Base-by-base conservation (phyloP, 2,113 vertebrate genomes). In the Oenanthe oenanthe region DNA sequence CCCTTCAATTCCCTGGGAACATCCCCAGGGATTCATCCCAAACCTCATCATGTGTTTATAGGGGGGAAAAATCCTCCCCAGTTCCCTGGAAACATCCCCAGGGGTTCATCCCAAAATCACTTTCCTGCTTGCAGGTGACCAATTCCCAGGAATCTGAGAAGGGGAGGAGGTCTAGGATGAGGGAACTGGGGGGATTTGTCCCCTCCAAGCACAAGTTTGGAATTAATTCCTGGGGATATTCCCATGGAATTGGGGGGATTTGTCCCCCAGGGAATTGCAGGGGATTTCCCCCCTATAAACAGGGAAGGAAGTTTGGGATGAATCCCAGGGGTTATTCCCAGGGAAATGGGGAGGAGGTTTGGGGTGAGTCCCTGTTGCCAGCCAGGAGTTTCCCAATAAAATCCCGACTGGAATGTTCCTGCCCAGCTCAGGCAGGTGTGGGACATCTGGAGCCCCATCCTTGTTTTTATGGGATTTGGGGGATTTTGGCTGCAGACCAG, bases 351-450 rank as follows among this genome's bases (percentile, higher is more conserved):
- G 10, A 70, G 10, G 15, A 40, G 6, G 16, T 42, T 54, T 32
- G 22, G 70, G 70, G n/a, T n/a, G 38, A 56, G 12, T n/a, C 12
- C 50, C 16, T 56, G 53, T 12, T 56, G 18, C 29, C 53, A 56
- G 29, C 29, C 53, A 54, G 53, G 53, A 58, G 8, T 5, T 75
- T 75, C n/a, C 54, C n/a, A 47, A 18, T 24, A 17, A 60, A 60
- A 75, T 47, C 54, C 32, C 1, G 1, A 14, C 25, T 22, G 42
- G 42, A 75, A 47, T 29, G 19, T 47, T 47, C 54, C 42, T 2
- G 0, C 25, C 14, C 4, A 17, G 25, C n/a, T 32, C 26, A 8
- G n/a, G 25, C 6, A 2, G 25, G 6, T 36, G 20, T 14, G 43
- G n/a, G 7, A 12, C 20, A 61, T 21, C n/a, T 16, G 34, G 28